Evolutionary conservation across 2,888 invertebrate genomes (phyloP).

Genomic region (Ectemnius continuus): DNA sequence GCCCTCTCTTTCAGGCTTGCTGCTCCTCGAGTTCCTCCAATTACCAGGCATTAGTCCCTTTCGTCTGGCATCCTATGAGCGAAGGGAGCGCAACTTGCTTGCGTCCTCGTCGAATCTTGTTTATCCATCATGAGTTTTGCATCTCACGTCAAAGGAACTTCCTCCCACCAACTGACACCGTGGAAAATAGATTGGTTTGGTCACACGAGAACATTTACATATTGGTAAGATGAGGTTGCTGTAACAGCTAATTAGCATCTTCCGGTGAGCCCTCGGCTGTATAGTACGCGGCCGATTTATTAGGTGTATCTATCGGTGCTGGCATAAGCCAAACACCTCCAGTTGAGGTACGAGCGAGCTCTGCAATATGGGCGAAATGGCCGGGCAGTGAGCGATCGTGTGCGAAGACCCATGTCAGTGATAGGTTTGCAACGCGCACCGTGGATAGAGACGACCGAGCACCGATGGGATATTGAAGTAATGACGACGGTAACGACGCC

Average conservation of each 20-base stretch:
- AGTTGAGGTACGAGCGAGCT: too few relatives aligned
- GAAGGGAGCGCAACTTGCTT: constrained; percentile 22
- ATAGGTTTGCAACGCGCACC: neutral
- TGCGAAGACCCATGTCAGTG: constrained; percentile 17
- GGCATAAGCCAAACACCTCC: too few relatives aligned
- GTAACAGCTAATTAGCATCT: too few relatives aligned
- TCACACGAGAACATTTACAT: neutral
- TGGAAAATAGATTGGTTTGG: neutral
- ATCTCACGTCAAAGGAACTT: constrained; percentile 9
- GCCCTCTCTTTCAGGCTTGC: constrained; percentile 16
- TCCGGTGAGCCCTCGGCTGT: too few relatives aligned
- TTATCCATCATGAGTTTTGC: constrained; percentile 23
- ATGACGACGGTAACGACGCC: constrained; percentile 60
- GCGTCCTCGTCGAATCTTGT: constrained; percentile 23
- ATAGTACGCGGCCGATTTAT: constrained; percentile 10
- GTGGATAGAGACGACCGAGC: constrained; percentile 13
- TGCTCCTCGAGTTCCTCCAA: constrained; percentile 42
- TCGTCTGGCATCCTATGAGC: constrained; percentile 31
- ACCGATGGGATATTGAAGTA: constrained; percentile 58
- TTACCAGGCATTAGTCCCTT: constrained; percentile 53
- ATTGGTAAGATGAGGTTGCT: too few relatives aligned
- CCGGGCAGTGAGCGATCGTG: constrained; percentile 31
- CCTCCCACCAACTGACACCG: too few relatives aligned
- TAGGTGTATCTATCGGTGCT: neutral
- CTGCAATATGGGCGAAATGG: constrained; percentile 13